Base-by-base conservation (phyloP, 1,140 invertebrate genomes). In the Leptonema lineaticorne region DNA sequence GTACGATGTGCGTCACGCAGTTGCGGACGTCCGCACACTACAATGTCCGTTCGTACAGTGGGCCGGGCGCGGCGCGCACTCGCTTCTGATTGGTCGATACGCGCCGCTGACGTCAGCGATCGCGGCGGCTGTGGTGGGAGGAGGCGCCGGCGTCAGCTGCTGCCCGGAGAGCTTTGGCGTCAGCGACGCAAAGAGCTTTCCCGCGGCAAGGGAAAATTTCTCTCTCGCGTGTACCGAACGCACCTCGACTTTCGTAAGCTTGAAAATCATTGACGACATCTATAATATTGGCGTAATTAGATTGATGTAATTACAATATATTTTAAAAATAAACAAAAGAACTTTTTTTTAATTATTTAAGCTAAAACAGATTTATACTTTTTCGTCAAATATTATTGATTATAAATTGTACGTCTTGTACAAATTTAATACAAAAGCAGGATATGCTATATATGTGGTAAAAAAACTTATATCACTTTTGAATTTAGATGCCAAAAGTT, bases 51-150 rank as follows among this genome's bases (percentile, higher is more conserved):
- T 37, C 27, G 28, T 59, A 37, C 28, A 59, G 57, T 50, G 68
- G 59, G 69, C 69, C 64, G 64, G 59, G 56, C 65, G 45, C 46
- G 62, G 62, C 62, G 62, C 45, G 5, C 24, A 59, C 62, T 29
- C 63, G 57, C 37, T 33, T 57, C 37, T 65, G 29, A 70, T 70
- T 70, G 69, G 69, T 70, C 69, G 69, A 67, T 67, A 67, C 11
- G 30, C 33, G 29, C 37, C 58, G 64, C 24, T 66, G 63, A 66
- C 63, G 63, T 66, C 63, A 67, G 30, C 58, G 46, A 24, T 5
- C 9, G 8, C 8, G 22, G 9, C 8, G 14, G 50, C 2, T 20
- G 62, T 18, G 68, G 28, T 24, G 18, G 29, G n/a, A 53, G 20
- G 33, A 41, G 50, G 33, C 57, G 56, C 64, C 64, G 37, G 46